These are phyloP conservation scores for Sinocyclocheilus anophthalmus DNA, from an alignment of 2,113 vertebrate species.

Conservation along the genomic window DNA sequence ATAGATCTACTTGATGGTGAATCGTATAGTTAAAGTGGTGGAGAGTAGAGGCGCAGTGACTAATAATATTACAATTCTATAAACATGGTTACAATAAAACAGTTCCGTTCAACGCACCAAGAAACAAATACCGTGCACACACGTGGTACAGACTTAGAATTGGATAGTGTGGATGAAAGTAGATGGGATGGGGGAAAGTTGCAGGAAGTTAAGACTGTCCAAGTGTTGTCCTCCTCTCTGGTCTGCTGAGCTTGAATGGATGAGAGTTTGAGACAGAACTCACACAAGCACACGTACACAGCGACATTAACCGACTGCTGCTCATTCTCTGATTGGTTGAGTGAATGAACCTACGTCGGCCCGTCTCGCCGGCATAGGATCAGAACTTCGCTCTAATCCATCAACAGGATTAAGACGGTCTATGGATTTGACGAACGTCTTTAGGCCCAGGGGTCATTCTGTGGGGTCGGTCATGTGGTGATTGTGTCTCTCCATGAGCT, in stretches of 20 bases:
- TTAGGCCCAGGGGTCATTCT: slow-evolving; percentile 23
- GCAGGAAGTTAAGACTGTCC: no score
- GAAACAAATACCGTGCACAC: no score
- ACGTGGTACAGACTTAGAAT: no score
- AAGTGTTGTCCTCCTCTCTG: neutral
- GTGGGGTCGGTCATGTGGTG: neutral
- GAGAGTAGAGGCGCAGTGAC: no score
- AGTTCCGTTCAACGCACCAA: no score
- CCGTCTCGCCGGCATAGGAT: neutral
- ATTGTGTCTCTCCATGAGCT: slow-evolving; percentile 19
- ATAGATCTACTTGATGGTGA: no score
- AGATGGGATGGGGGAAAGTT: no score
- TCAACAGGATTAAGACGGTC: slow-evolving; percentile 38
- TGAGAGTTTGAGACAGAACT: neutral
- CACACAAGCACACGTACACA: slow-evolving; percentile 16
- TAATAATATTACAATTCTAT: no score
- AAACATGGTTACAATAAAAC: no score
- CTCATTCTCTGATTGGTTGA: slow-evolving; percentile 48
- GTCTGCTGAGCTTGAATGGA: neutral
- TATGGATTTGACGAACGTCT: slow-evolving; percentile 37
- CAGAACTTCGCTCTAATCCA: slow-evolving; percentile 32
- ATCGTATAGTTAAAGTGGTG: no score
- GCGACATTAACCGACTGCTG: slow-evolving; percentile 14
- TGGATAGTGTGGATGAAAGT: no score
- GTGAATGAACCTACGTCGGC: neutral